Evolutionary conservation across 2,888 invertebrate species (phyloP).

Genomic region (Amphimallon solstitiale): DNA sequence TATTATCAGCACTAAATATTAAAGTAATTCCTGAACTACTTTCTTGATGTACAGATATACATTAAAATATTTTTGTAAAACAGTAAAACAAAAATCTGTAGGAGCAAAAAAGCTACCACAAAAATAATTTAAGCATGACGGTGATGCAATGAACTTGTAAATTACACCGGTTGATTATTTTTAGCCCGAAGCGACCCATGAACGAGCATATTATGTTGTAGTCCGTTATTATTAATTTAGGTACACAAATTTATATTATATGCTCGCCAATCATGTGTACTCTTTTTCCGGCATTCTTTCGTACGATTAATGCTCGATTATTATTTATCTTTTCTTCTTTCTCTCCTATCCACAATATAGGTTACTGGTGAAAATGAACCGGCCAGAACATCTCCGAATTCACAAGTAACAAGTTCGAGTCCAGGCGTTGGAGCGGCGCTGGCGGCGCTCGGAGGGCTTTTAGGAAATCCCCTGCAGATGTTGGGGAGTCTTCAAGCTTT

Average conservation of each 20-base stretch:
- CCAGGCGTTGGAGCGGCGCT: conserved; percentile 62
- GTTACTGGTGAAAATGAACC: conserved; percentile 59
- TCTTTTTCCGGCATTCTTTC: conserved; percentile 14
- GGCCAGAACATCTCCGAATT: conserved; percentile 57
- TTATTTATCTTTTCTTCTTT: neutral
- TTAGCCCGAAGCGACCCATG: conserved; percentile 40
- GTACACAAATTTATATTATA: conserved; percentile 14
- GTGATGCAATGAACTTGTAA: conserved; percentile 53
- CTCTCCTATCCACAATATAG: conserved; percentile 47
- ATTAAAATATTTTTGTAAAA: conserved; percentile 18
- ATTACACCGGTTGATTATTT: conserved; percentile 52
- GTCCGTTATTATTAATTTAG: conserved; percentile 35
- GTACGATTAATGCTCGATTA: neutral
- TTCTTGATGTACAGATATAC: neutral
- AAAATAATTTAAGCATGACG: conserved; percentile 34
- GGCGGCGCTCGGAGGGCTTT: conserved; percentile 63
- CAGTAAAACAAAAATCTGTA: conserved; percentile 11
- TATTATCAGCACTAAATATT: no score
- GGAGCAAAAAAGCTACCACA: conserved; percentile 24
- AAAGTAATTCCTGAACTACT: neutral
- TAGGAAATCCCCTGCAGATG: conserved; percentile 62
- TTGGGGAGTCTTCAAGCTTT: conserved; percentile 65
- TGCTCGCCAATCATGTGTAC: neutral
- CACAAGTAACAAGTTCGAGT: conserved; percentile 61
- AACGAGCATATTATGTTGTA: conserved; percentile 31